A percentile compares a stretch with the other conserved stretches of the same genome.
Conservation (phyloP, 2,113 vertebrate genomes). For the Lagenorhynchus albirostris region DNA sequence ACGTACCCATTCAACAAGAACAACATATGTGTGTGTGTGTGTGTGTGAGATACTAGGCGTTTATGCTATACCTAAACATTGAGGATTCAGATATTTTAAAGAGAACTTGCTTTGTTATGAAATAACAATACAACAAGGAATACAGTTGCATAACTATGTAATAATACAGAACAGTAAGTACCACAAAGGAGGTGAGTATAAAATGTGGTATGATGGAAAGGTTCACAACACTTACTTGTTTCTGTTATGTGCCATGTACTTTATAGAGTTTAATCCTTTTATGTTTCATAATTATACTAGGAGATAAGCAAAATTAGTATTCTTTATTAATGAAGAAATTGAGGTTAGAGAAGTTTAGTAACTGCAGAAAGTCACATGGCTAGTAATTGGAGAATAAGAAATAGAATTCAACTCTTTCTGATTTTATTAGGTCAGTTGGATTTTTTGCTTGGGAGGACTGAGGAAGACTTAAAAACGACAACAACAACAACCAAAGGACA, state of each 20-base stretch:
- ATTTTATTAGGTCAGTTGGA: not conserved
- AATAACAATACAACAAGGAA: not conserved
- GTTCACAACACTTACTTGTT: accelerated
- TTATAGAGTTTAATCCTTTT: not conserved
- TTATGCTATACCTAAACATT: not conserved
- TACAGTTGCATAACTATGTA: not conserved
- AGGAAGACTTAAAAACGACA: not conserved
- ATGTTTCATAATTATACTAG: not conserved
- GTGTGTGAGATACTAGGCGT: not conserved
- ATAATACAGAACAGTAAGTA: not conserved
- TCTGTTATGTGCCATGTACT: not conserved
- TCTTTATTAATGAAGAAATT: not conserved
- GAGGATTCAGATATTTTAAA: not conserved
- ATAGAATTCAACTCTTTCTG: not conserved
- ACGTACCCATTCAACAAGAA: not conserved
- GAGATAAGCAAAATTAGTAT: not conserved
- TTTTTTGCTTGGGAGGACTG: not conserved
- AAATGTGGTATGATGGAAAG: not conserved
- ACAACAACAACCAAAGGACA: not conserved
- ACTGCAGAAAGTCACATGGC: not conserved
- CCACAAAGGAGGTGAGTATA: not conserved
- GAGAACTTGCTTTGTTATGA: not conserved
- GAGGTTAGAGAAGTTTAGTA: not conserved
- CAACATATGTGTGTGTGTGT: not conserved
- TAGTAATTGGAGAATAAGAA: not conserved